A percentile compares a stretch with the other conserved stretches of the same genome.
phyloP scores from a whole-genome alignment of 1,140 invertebrate species.

The Dryas iulia region DNA sequence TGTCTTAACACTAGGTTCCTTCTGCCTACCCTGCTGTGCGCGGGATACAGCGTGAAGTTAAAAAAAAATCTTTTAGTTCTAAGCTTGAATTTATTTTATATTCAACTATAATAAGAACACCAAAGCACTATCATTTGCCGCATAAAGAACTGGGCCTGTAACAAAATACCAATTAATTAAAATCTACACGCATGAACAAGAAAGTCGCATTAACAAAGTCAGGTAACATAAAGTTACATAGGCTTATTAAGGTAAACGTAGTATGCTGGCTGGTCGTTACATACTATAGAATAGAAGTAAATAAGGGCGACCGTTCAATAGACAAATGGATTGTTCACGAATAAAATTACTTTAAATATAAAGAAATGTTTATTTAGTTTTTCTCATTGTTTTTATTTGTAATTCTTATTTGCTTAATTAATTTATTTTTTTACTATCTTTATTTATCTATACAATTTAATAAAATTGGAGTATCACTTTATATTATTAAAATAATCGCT shows the following conservation, averaged over 20 bases:
- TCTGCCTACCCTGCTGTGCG: too few relatives aligned
- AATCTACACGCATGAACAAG: conserved; percentile 21
- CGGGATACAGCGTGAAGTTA: too few relatives aligned
- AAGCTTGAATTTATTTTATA: too few relatives aligned
- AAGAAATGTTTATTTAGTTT: too few relatives aligned
- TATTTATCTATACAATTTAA: too few relatives aligned
- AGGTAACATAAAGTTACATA: conserved; percentile 25
- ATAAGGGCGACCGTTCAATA: conserved; percentile 39
- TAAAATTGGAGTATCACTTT: too few relatives aligned
- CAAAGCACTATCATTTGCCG: neutral
- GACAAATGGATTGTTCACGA: neutral
- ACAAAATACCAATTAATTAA: conserved; percentile 18
- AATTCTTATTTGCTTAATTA: too few relatives aligned
- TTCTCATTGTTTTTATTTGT: too few relatives aligned
- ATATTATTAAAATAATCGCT: too few relatives aligned
- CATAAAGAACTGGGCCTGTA: neutral
- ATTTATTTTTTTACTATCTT: too few relatives aligned
- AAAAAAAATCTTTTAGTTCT: too few relatives aligned
- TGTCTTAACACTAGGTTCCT: too few relatives aligned
- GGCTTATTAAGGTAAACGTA: conserved; percentile 30
- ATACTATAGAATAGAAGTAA: conserved; percentile 40
- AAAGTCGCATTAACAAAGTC: conserved; percentile 30
- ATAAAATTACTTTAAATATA: neutral
- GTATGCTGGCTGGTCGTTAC: conserved; percentile 25
- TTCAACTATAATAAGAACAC: neutral